Conservation (phyloP, 2,113 vertebrate species). For the Callaeas wilsoni region DNA sequence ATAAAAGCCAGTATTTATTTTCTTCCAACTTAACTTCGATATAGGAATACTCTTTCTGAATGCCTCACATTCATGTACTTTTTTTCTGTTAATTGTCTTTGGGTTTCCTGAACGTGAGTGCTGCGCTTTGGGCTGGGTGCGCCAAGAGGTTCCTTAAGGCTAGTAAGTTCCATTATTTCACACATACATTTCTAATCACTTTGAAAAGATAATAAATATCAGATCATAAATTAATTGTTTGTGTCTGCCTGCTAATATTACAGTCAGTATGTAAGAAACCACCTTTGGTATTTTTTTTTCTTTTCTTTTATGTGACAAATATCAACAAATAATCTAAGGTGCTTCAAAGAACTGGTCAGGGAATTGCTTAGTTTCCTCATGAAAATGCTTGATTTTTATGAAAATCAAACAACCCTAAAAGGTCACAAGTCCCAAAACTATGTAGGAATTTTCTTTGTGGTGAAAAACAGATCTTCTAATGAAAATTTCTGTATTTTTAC, state of each 20-base stretch:
- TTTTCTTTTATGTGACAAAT: neutral
- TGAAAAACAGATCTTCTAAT: neutral
- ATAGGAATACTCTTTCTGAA: neutral
- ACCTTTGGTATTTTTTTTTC: neutral
- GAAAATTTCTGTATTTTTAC: neutral
- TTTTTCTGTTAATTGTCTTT: neutral
- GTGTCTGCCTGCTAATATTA: neutral
- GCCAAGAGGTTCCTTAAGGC: neutral
- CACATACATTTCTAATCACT: neutral
- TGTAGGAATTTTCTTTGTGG: neutral
- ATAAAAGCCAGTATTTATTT: neutral
- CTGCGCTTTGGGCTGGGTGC: neutral
- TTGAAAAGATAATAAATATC: conserved; percentile 31
- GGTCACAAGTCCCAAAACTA: neutral
- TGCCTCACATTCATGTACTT: neutral
- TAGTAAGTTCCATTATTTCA: neutral
- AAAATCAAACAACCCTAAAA: conserved; percentile 15
- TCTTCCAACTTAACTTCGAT: neutral
- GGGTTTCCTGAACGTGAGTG: neutral
- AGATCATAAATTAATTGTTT: conserved; percentile 5
- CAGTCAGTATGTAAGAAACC: neutral
- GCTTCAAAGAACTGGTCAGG: neutral
- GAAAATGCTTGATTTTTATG: neutral
- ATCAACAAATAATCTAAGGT: neutral
- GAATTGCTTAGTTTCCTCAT: conserved; percentile 4